These are phyloP conservation scores for Hyposoter dolosus DNA, from an alignment of 2,888 invertebrate species.

Conservation along the genomic window DNA sequence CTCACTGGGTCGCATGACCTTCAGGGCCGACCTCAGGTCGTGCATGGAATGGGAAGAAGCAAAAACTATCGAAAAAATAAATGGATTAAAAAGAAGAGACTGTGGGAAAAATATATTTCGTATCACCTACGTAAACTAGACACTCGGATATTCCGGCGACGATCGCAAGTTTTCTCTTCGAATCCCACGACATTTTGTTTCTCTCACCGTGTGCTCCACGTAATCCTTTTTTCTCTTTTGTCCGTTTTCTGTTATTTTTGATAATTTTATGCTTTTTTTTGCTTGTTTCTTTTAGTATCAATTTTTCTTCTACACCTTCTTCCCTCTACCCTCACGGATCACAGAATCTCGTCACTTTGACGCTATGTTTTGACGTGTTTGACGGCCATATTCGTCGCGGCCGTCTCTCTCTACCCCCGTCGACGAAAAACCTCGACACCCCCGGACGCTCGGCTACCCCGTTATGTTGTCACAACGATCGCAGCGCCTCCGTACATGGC, in stretches of 20 bases:
- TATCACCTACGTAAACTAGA: slow-evolving; percentile 81
- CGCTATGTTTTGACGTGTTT: slow-evolving; percentile 79
- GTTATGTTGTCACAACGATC: slow-evolving; percentile 9
- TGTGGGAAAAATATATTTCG: slow-evolving; percentile 12
- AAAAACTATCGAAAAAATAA: neutral
- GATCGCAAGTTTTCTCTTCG: slow-evolving; percentile 82
- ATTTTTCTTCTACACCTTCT: slow-evolving; percentile 13
- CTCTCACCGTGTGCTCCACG: slow-evolving; percentile 9
- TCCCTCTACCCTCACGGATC: slow-evolving; percentile 66
- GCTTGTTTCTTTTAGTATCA: neutral
- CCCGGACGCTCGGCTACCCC: slow-evolving; percentile 51
- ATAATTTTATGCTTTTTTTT: neutral
- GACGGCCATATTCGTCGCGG: slow-evolving; percentile 81
- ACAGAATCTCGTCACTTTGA: slow-evolving; percentile 73
- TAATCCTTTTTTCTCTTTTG: neutral
- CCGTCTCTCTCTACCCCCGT: slow-evolving; percentile 72
- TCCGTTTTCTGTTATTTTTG: neutral
- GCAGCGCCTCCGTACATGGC: slow-evolving; percentile 43
- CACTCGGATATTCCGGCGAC: slow-evolving; percentile 82
- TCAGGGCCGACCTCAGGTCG: slow-evolving; percentile 37
- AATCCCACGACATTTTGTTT: slow-evolving; percentile 77
- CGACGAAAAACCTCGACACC: slow-evolving; percentile 46
- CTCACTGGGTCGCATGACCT: slow-evolving; percentile 23
- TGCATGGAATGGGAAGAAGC: slow-evolving; percentile 10
- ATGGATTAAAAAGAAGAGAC: neutral